Conservation (phyloP, 1,140 invertebrate species). For the Lethrus apterus region DNA sequence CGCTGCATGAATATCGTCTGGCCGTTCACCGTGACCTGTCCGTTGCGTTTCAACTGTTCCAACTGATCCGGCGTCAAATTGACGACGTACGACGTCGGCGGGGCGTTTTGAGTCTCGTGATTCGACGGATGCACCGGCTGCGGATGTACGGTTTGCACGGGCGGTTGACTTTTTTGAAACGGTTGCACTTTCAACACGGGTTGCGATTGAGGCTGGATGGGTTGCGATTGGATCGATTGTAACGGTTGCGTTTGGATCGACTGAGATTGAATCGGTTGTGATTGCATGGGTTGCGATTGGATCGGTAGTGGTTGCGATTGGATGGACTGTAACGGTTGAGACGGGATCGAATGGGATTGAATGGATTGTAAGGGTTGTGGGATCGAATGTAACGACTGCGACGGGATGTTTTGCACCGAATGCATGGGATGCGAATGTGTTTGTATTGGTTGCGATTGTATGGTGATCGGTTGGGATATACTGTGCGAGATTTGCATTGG, state of each 20-base stretch:
- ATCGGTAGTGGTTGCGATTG: slow-evolving; percentile 9
- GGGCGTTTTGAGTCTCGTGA: slow-evolving; percentile 18
- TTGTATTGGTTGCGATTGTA: neutral
- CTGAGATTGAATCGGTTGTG: slow-evolving; percentile 13
- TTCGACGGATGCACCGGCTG: slow-evolving; percentile 22
- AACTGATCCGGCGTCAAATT: slow-evolving; percentile 40
- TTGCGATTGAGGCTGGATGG: slow-evolving; percentile 15
- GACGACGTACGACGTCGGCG: slow-evolving; percentile 38
- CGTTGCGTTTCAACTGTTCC: slow-evolving; percentile 39
- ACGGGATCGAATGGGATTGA: slow-evolving; percentile 26
- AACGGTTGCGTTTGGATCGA: slow-evolving; percentile 15
- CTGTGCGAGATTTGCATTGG: slow-evolving; percentile 22
- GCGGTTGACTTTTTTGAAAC: slow-evolving; percentile 25
- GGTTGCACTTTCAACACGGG: slow-evolving; percentile 23
- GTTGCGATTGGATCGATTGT: slow-evolving; percentile 21
- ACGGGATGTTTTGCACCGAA: neutral
- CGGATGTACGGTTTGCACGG: slow-evolving; percentile 25
- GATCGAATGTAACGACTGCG: neutral
- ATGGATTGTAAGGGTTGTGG: neutral
- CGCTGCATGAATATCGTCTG: slow-evolving; percentile 41
- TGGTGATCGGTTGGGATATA: slow-evolving; percentile 12
- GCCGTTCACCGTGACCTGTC: slow-evolving; percentile 40
- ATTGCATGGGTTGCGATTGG: slow-evolving; percentile 9
- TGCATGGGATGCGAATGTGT: neutral
- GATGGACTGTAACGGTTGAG: slow-evolving; percentile 20